Base-by-base conservation (phyloP, 2,113 vertebrate genomes). In the Sapayoa aenigma region DNA sequence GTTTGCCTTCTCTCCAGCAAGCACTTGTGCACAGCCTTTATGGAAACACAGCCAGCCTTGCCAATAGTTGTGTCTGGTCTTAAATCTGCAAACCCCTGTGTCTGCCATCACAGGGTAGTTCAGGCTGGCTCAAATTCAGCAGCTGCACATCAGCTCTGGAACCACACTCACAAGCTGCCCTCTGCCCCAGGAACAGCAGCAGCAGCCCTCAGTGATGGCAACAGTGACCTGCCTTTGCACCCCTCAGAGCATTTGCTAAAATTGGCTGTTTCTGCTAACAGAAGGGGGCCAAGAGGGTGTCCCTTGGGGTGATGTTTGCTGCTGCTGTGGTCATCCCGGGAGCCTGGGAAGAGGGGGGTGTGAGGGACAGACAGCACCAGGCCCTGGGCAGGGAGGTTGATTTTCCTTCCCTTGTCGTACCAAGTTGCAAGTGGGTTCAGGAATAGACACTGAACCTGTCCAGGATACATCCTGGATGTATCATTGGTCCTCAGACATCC, bases 91-190 rank as follows among this genome's bases (percentile, higher is more conserved):
- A 18, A 16, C 25, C 58, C 12, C 27, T 4, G 16, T 65, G 46
- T 19, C 50, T 94, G 69, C 90, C 41, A 13, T 56, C 55, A 25
- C 73, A 14, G 74, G 35, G 39, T 13, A 2, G 2, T 13, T 50
- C 27, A 33, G 65, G 65, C 69, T 84, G 58, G 14, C 58, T 78
- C 27, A 4, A 0, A 6, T 60, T 60, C 85, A 52, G 78, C 82
- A 84, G 69, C 85, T 71, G 55, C 1, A 0, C 6, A 11, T 56
- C 73, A 35, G 87, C 60, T 42, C 35, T 0, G 5, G 60, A 19
- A 9, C 56, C 0, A 0, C 1, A 2, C 44, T 47, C 33, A 8
- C 9, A 46, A 58, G 52, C 42, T 14, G 11, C 39, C 37, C 8
- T 0, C 47, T 47, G 62, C 33, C 23, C 52, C 35, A 11, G 69